Base-by-base conservation (phyloP, 2,113 vertebrate genomes). In the Cyrtonyx montezumae region DNA sequence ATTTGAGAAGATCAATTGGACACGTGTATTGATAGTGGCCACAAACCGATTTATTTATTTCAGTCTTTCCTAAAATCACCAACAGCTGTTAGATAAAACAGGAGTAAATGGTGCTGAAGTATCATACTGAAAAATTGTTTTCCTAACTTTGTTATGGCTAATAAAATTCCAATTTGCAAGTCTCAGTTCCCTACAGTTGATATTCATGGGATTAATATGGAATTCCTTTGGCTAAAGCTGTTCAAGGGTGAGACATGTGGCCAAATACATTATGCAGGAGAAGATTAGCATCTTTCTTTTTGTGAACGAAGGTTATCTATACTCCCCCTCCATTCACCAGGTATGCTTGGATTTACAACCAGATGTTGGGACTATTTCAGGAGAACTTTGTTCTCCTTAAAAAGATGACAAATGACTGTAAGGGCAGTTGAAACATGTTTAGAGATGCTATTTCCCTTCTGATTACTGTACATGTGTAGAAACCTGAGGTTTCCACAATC, bases 161-260 rank as follows among this genome's bases (percentile, higher is more conserved):
- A 91, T 75, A 71, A 87, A 80, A 92, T 75, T 62, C 37, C 74
- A 42, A 43, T 94, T 93, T 91, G 16, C 43, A 87, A 84, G 28
- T 30, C 45, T 86, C 70, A 19, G 25, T 85, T 91, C 26, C 9
- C 32, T 74, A 12, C 58, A 51, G 23, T 65, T 81, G n/a, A 79
- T 51, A 74, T 59, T 21, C 43, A 22, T 37, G 36, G 48, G 36
- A 68, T 30, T 80, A 71, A 78, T 16, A 20, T 3, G 4, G 42
- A 96, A 69, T 92, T 73, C 37, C 8, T 73, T 45, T 59, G 13
- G 37, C 37, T 91, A 59, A 84, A 91, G 26, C 58, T 83, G 43
- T 78, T 88, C 13, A 48, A 77, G 73, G 37, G 42, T 53, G n/a
- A 87, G 48, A 18, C 16, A 19, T 56, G 34, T 17, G 30, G 51